These are phyloP conservation scores for Mareca penelope DNA, from an alignment of 2,797 vertebrate genomes.

Conservation along the genomic window DNA sequence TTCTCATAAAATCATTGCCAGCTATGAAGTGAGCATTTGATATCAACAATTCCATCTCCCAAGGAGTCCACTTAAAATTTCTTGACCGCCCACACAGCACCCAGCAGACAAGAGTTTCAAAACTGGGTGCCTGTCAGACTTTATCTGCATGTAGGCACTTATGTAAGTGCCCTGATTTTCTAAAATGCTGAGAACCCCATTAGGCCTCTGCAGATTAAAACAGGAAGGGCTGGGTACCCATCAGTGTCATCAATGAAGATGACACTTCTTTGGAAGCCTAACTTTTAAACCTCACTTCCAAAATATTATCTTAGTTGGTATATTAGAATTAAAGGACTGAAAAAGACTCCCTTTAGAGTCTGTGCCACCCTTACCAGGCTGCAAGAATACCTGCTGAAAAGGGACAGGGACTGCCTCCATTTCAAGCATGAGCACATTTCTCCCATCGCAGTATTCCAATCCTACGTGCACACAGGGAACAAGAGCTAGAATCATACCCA, in stretches of 20 bases:
- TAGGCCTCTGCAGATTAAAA: background rate
- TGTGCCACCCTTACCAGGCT: background rate
- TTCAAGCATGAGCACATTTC: background rate
- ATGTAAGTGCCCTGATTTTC: background rate
- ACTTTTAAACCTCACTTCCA: background rate
- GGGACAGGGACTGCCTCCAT: background rate
- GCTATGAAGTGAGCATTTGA: background rate
- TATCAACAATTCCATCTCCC: background rate
- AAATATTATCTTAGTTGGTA: background rate
- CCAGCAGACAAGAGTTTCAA: background rate
- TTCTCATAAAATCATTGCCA: background rate
- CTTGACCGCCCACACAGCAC: background rate
- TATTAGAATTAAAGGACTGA: background rate
- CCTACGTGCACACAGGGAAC: background rate
- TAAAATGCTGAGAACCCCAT: background rate
- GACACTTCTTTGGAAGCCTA: background rate
- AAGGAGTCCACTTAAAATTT: background rate
- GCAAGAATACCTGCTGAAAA: background rate
- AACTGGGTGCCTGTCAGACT: background rate
- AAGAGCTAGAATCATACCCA: background rate
- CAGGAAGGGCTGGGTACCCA: background rate
- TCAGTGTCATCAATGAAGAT: background rate
- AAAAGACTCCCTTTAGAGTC: background rate
- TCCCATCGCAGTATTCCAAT: background rate
- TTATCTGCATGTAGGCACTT: background rate